Percentiles rank a stretch among this genome's conserved stretches.
phyloP scores from a whole-genome alignment of 92 coral and sea anemone species.

The Epizoanthus ramosus region DNA sequence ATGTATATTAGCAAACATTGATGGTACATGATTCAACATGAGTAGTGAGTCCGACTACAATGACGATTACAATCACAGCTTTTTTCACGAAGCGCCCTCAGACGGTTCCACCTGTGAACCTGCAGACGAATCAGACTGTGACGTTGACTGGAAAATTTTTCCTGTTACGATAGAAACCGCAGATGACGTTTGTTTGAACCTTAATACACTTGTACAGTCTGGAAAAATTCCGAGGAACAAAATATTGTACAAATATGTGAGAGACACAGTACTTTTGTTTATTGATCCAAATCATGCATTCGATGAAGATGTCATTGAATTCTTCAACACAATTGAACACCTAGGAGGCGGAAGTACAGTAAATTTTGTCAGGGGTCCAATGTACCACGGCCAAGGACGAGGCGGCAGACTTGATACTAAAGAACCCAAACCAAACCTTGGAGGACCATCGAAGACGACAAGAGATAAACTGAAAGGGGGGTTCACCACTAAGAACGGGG shows the following conservation, averaged over 20 bases:
- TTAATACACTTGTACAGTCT: conserved; percentile 38
- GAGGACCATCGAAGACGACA: conserved; percentile 59
- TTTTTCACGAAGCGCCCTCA: no score
- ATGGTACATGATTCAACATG: no score
- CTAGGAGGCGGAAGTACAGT: conserved; percentile 53
- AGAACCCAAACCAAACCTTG: conserved; percentile 46
- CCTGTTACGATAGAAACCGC: conserved; percentile 8
- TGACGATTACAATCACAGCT: no score
- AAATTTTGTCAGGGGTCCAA: conserved; percentile 54
- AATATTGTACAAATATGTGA: conserved; percentile 48
- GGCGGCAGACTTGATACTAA: conserved; percentile 44
- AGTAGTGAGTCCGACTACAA: no score
- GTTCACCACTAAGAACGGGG: conserved; percentile 49
- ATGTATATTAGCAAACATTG: no score
- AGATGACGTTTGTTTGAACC: conserved; percentile 49
- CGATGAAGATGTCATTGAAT: conserved; percentile 52
- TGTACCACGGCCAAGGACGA: conserved; percentile 51
- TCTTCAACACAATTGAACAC: conserved; percentile 54
- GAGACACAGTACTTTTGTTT: conserved; percentile 35
- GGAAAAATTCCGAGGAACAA: conserved; percentile 50
- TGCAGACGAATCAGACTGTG: no score
- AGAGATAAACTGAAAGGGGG: conserved; percentile 43
- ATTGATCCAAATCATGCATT: conserved; percentile 47
- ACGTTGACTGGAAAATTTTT: no score
- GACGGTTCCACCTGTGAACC: no score